Evolutionary conservation across 23 tunicate genomes (phyloP).

Genomic region (Oikopleura dioica): DNA sequence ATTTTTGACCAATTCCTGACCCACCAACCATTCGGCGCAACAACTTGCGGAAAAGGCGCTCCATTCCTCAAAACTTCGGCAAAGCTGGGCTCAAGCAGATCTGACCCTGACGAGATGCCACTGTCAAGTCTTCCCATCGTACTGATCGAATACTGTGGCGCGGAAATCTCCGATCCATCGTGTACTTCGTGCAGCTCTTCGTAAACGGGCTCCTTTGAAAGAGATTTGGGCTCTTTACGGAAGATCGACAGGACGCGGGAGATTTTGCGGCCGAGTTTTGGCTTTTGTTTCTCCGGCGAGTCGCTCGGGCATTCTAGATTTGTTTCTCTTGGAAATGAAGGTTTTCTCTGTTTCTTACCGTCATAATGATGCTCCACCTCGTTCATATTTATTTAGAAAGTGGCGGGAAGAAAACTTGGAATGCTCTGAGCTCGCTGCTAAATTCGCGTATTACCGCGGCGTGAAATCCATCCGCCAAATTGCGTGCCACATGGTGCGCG

Average conservation of each 20-base stretch:
- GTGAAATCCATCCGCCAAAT: too few species aligned
- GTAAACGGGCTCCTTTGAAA: not conserved
- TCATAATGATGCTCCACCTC: too few species aligned
- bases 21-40: not conserved
- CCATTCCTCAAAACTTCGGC: constrained; percentile 1
- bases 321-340: too few species aligned
- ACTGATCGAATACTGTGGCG: not conserved
- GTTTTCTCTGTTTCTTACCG: too few species aligned
- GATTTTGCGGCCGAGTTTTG: not conserved
- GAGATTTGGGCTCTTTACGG: not conserved
- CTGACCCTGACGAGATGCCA: not conserved
- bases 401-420: too few species aligned
- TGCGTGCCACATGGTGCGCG: too few species aligned
- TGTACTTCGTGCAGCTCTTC: not conserved
- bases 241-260: constrained; percentile 6
- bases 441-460: too few species aligned
- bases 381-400: too few species aligned
- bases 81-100: constrained; percentile 1
- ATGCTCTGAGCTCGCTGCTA: too few species aligned
- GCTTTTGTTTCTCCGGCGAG: not conserved
- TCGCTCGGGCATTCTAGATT: not conserved
- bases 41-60: not conserved
- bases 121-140: not conserved
- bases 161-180: not conserved
- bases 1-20: too few species aligned